Evolutionary conservation across 2,113 vertebrate genomes (phyloP), one percentile per base, ranked within the genome.

Genomic region (Cyprinus carpio): DNA sequence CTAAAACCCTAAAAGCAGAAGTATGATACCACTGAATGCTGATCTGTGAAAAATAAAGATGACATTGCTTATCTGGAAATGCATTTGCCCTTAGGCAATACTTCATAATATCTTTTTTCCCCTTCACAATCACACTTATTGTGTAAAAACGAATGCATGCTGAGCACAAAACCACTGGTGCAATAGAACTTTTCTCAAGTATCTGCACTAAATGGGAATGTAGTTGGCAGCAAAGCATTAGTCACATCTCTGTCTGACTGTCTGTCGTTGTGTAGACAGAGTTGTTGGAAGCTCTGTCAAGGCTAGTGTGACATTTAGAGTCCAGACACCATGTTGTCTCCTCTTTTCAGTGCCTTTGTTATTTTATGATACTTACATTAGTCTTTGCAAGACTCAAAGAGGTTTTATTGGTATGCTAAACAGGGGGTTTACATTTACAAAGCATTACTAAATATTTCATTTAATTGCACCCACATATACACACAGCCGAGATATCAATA

Each of bases 241-340:
- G 81, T 81, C 87, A 60, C 74, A 82, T 88, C 81, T 78, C 54
- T 74, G 75, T 83, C 82, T 87, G 67, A 74, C 15, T 62, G 81
- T 87, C 75, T 87, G 51, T 29, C 23, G 69, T 56, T 77, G 85
- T 84, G 60, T 87, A 86, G 84, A 89, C 82, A 71, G 31, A 75
- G 56, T 60, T 54, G 88, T 90, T 89, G 80, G 67, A 82, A 91
- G 90, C 90, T 88, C 72, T 89, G 83, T 91, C 91, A 89, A 89
- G 85, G n/a, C 75, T n/a, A 76, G 92, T 92, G 93, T 91, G 91
- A 93, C 71, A 86, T 92, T 89, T 90, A 65, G 65, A 88, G 83
- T 82, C 80, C 89, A 67, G 56, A 87, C 90, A 85, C 49, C 85
- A 84, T 40, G 58, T 72, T 79, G 58, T 86, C 81, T 87, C 86